phyloP scores from a whole-genome alignment of 2,113 vertebrate species.

The Podilymbus podiceps region DNA sequence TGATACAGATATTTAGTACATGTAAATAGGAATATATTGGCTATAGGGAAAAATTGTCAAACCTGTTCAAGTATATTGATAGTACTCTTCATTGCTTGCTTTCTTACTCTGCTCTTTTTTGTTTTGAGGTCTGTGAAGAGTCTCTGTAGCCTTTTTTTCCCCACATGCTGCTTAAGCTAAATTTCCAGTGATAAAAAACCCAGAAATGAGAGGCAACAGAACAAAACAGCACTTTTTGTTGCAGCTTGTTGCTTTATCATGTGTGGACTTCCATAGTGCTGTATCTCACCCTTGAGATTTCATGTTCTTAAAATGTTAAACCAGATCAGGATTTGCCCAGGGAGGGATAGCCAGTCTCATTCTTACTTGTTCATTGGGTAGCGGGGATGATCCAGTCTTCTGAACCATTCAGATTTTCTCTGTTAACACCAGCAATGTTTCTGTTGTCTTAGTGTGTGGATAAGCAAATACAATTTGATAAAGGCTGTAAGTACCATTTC shows the following conservation, averaged over 20 bases:
- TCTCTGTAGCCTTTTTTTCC: background rate
- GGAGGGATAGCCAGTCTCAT: background rate
- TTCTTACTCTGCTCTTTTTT: background rate
- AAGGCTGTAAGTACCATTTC: background rate
- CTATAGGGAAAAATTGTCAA: background rate
- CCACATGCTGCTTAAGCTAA: background rate
- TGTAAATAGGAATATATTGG: background rate
- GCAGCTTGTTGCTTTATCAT: background rate
- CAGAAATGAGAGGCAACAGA: background rate
- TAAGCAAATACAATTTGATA: background rate
- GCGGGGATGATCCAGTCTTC: background rate
- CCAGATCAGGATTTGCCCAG: background rate
- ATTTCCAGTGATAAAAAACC: background rate
- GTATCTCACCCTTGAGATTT: background rate
- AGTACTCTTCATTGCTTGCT: background rate
- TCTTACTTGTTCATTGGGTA: background rate
- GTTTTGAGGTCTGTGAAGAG: background rate
- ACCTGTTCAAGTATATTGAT: background rate
- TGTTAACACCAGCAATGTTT: background rate
- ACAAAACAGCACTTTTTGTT: background rate
- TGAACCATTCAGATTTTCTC: background rate
- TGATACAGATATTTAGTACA: background rate
- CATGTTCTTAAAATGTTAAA: background rate
- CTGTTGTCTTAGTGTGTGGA: background rate
- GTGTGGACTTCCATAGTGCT: background rate